Evolutionary conservation across 1,140 invertebrate species (phyloP), one percentile per base, ranked within the genome.

Genomic region (Heliothis virescens): DNA sequence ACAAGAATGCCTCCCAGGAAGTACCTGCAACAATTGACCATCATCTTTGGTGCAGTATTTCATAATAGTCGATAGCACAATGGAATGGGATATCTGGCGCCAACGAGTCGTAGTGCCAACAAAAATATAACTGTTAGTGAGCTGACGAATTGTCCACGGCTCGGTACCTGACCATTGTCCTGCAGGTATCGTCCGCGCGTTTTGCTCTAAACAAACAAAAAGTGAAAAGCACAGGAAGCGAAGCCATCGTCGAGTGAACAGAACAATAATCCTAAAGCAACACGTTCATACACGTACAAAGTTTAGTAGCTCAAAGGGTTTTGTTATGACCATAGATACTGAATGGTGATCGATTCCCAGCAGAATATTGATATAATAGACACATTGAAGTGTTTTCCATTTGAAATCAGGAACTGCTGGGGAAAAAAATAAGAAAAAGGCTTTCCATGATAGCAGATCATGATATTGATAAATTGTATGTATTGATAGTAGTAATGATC

Each of bases 41-140:
- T 79, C 62, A 80, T 77, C 72, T 76, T 57, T 71, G 29, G 82
- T 29, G n/a, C 48, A 87, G 78, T 84, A 84, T 41, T 41, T 81
- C 71, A 79, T 74, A 84, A 87, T 85, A 29, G 79, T 15, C 34
- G n/a, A 47, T n/a, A 52, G 29, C 69, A 92, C 91, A 92, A 91
- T 89, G 79, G 85, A 80, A 41, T 81, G 85, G 85, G 85, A 82
- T 84, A 86, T 88, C 86, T 90, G 91, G 92, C 91, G 92, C 91
- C 92, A 90, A 84, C 82, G 79, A 60, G 91, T 88, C 91, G 92
- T 81, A 21, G 60, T 83, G 82, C 74, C 79, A 55, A 85, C 85
- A 85, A 91, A 88, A 89, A 90, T 82, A 89, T 92, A 93, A 92
- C 91, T 89, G 91, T 88, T 87, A 89, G 83, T 84, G 83, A 85